Evolutionary conservation across 2,888 invertebrate genomes (phyloP), one percentile per base, ranked within the genome.

Genomic region (Erebia aethiops): DNA sequence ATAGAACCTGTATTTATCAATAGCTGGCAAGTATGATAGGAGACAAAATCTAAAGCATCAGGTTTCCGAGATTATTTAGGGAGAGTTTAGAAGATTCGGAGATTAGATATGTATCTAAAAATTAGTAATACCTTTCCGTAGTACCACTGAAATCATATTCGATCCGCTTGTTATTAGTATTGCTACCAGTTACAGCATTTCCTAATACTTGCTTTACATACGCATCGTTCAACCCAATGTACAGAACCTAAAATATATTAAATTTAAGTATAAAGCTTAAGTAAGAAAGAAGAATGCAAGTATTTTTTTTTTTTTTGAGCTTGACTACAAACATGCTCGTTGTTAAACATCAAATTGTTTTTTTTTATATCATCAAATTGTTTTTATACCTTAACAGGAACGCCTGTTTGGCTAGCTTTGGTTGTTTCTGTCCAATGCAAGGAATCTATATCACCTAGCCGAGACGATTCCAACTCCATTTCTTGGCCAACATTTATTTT

Each of bases 61-160:
- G 35, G 35, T 35, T 35, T 35, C 35, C 35, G 35, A 26, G 26
- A 26, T 21, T 21, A 26, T 26, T 26, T 26, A 26, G 26, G 26
- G 26, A 26, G 26, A 26, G 26, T 26, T 26, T 4, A 26, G 35
- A 35, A 35, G 35, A 35, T 35, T 35, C 35, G 0, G 35, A 35
- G 35, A 35, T 26, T 26, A 26, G 26, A 3, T 52, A 52, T 52
- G 4, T 16, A n/a, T 7, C 9, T 35, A 58, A 58, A 21, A 11
- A 8, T 56, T 13, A 3, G 18, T 3, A 18, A 13, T 76, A 87
- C 87, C 77, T 81, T 16, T 81, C 77, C n/a, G 84, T 85, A 13
- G 78, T 74, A 14, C 89, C 89, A 71, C 89, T 88, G 71, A 86
- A 89, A 64, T 88, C 88, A 81, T 85, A 84, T 16, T 85, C 85